Evolutionary conservation across 2,113 vertebrate species (phyloP), one percentile per base, ranked within the genome.

Genomic region (Scalopus aquaticus): DNA sequence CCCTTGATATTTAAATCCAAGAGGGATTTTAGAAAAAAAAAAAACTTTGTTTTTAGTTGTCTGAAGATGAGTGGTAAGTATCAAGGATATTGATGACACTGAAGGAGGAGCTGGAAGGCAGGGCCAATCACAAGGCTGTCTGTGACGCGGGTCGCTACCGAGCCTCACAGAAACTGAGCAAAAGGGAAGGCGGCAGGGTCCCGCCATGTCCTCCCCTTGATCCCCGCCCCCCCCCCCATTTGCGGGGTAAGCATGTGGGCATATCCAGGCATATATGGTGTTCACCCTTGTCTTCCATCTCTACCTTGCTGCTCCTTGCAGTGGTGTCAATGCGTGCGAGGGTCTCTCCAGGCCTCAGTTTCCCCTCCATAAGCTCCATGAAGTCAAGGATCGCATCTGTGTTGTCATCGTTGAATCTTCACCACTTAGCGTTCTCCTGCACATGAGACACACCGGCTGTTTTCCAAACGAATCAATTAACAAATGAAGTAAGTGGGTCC

Each of bases 1-100:
- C 13, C 65, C 72, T 90, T 94, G 51, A 84, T 92, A 88, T 88
- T 67, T 90, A 96, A 93, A 96, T 62, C 72, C 62, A 85, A 96
- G 51, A 88, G 56, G 54, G 62, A 51, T 26, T 80, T 94, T 80
- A 35, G 37, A 0, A 15, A 22, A 11, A 9, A 13, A 5, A 8
- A 39, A 32, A 16, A 3, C n/a, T 83, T 93, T 93, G 83, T 88
- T 95, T 95, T 54, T 76, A 84, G 35, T 72, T 91, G 42, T 94
- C 86, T 91, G 72, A 44, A 81, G 69, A 88, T 86, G 73, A 81
- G 42, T 89, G 39, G 44, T 65, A 67, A 93, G 49, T 88, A 92
- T 74, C 65, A 88, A 85, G n/a, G 72, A 64, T 42, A 78, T 58
- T 22, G 26, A 32, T 37, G 60, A 62, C 46, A 70, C 46, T 70